Percentiles rank a stretch among this genome's conserved stretches.
These are phyloP conservation scores for Chrysolina americana DNA, from an alignment of 2,888 invertebrate genomes.

Conservation along the genomic window DNA sequence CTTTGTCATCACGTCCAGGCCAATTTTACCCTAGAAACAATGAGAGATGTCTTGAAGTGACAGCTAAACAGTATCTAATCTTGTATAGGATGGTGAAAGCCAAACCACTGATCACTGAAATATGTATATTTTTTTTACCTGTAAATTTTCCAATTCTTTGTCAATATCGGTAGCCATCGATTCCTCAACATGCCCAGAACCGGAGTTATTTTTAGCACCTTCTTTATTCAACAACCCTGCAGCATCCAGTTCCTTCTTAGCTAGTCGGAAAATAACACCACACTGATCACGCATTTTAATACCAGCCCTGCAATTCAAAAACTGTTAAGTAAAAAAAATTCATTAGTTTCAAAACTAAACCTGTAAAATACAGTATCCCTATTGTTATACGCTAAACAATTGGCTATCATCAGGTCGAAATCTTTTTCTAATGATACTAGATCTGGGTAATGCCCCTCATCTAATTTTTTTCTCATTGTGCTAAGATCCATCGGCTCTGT, in stretches of 20 bases:
- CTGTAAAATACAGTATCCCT: constrained; percentile 95
- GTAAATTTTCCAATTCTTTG: constrained; percentile 70
- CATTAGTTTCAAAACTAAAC: constrained; percentile 63
- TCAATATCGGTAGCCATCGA: constrained; percentile 72
- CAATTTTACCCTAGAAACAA: constrained; percentile 63
- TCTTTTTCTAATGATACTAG: constrained; percentile 89
- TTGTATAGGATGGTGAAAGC: too few relatives aligned
- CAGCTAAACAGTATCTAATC: too few relatives aligned
- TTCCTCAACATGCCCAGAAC: constrained; percentile 65
- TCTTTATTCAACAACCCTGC: constrained; percentile 73
- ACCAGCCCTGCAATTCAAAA: constrained; percentile 36
- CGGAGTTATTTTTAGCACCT: constrained; percentile 56
- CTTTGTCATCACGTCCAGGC: constrained; percentile 68
- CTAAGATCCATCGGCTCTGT: constrained; percentile 90
- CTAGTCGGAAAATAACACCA: constrained; percentile 82
- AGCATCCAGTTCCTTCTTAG: constrained; percentile 80
- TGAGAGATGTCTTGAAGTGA: not conserved
- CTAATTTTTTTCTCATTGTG: constrained; percentile 87
- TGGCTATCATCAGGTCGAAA: constrained; percentile 95
- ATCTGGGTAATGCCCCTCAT: constrained; percentile 77
- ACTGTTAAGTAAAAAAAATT: not conserved
- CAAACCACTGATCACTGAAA: too few relatives aligned
- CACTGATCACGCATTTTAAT: constrained; percentile 89
- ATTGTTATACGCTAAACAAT: constrained; percentile 95
- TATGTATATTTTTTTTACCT: constrained; percentile 57